A percentile compares a stretch with the other conserved stretches of the same genome.
Conservation (phyloP, 2,797 vertebrate genomes). For the Pogonophryne albipinna region DNA sequence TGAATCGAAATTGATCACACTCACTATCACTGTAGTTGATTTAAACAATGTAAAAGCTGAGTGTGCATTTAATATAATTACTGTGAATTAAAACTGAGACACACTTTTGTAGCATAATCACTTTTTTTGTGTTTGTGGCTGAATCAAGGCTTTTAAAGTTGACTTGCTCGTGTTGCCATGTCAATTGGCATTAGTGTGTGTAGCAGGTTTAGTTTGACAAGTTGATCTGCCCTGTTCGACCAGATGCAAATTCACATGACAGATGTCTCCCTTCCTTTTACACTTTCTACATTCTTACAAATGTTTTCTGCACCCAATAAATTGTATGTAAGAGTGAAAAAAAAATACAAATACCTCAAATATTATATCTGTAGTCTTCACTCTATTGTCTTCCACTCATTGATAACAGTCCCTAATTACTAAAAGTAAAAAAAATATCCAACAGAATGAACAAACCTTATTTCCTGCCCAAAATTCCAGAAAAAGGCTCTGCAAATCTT, state of each 20-base stretch:
- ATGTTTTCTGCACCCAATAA: not conserved
- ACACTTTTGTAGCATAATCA: too few species aligned
- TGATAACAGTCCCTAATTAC: not conserved
- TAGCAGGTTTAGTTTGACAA: conserved; percentile 37
- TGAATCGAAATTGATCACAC: not conserved
- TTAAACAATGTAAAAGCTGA: not conserved
- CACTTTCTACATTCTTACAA: not conserved
- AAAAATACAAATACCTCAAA: not conserved
- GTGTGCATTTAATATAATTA: too few species aligned
- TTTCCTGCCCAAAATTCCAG: conserved; percentile 21
- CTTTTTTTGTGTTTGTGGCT: too few species aligned
- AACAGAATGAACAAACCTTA: conserved; percentile 58
- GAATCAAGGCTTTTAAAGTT: too few species aligned
- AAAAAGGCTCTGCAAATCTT: not conserved
- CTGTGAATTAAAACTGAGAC: too few species aligned
- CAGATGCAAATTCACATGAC: too few species aligned
- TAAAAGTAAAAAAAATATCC: not conserved
- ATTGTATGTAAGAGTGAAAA: not conserved
- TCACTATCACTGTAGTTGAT: not conserved
- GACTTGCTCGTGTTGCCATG: too few species aligned
- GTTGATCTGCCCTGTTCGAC: conserved; percentile 49
- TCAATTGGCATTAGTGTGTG: not conserved
- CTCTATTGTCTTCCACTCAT: not conserved
- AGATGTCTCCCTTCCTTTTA: not conserved
- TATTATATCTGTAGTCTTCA: not conserved